Conservation (phyloP, 2,888 invertebrate genomes). For the Ethmia dodecea region DNA sequence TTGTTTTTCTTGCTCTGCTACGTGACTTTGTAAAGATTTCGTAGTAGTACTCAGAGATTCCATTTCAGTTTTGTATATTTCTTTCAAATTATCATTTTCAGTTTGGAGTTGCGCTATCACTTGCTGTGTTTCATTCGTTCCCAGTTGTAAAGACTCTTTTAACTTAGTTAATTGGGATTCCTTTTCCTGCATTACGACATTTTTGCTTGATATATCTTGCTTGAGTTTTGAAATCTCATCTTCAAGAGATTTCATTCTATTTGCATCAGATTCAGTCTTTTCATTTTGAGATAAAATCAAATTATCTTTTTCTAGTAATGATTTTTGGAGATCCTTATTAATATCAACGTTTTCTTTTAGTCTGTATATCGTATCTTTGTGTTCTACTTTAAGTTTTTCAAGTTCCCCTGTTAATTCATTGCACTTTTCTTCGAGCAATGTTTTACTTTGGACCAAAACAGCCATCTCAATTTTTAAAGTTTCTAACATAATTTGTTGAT, state of each 20-base stretch:
- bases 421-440: conserved; percentile 43
- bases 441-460: conserved; percentile 49
- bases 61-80: conserved; percentile 49
- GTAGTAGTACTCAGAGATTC: conserved; percentile 54
- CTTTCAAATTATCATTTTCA: conserved; percentile 52
- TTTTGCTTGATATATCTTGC: conserved; percentile 41
- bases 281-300: conserved; percentile 47
- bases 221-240: conserved; percentile 43
- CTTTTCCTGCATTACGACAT: conserved; percentile 40
- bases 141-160: conserved; percentile 42
- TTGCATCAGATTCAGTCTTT: conserved; percentile 39
- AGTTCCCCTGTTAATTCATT: conserved; percentile 41
- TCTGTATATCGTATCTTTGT: conserved; percentile 37
- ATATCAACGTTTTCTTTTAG: conserved; percentile 38
- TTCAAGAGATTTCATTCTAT: conserved; percentile 41
- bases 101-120: conserved; percentile 44
- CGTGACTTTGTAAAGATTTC: conserved; percentile 45
- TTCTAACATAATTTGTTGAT: conserved; percentile 54
- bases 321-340: conserved; percentile 38
- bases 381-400: conserved; percentile 39
- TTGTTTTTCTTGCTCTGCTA: conserved; percentile 49
- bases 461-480: conserved; percentile 49
- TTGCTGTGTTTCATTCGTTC: conserved; percentile 47
- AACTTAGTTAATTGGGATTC: conserved; percentile 42
- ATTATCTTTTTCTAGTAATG: conserved; percentile 48